Percentiles rank a stretch among this genome's conserved stretches.
Evolutionary conservation across 2,888 invertebrate species (phyloP).

Genomic region (Polyommatus iphigenia): DNA sequence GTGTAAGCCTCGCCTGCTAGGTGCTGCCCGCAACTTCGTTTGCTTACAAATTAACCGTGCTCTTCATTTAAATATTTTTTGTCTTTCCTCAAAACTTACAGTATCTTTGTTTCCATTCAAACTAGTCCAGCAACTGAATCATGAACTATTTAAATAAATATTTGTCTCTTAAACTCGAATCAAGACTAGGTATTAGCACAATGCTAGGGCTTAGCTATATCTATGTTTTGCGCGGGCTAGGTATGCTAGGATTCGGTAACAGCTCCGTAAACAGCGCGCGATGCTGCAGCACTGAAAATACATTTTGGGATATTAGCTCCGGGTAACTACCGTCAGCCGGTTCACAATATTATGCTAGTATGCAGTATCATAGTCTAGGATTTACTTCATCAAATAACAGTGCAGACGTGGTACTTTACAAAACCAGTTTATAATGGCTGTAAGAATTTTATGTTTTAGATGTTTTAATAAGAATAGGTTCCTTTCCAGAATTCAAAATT

Average conservation of each 20-base stretch:
- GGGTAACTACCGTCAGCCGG: neutral
- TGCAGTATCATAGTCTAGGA: neutral
- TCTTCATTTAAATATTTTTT: too few relatives aligned
- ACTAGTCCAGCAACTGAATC: too few relatives aligned
- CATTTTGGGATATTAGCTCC: constrained; percentile 1
- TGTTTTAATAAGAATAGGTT: too few relatives aligned
- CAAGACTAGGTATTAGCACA: neutral
- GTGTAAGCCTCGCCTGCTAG: neutral
- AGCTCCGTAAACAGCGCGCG: neutral
- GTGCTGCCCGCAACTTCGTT: neutral
- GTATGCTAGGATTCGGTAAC: neutral
- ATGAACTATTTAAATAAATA: too few relatives aligned
- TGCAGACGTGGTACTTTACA: neutral
- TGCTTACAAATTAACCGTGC: too few relatives aligned
- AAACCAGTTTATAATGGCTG: neutral
- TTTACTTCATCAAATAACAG: neutral
- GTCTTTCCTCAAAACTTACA: too few relatives aligned
- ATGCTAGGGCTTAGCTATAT: neutral
- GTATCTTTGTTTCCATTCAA: too few relatives aligned
- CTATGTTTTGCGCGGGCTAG: neutral
- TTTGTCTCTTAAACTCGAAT: neutral
- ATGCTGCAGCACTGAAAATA: constrained; percentile 17
- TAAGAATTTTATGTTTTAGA: neutral
- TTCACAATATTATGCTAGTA: neutral
- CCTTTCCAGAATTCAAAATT: too few relatives aligned